Conservation (phyloP, 2,797 vertebrate genomes). For the Acanthopagrus latus region DNA sequence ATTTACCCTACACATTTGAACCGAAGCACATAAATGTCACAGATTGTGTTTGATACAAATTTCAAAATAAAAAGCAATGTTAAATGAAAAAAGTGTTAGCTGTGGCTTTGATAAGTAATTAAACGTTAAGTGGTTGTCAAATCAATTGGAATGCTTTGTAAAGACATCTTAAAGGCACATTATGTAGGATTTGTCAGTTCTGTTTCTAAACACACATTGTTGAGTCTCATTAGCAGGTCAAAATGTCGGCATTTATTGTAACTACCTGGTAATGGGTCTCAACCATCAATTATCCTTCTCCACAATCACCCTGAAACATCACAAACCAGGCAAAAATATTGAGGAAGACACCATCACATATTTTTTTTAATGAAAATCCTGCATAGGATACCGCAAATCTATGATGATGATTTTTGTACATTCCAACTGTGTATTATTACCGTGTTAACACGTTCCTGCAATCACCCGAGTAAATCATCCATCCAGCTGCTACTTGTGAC, state of each 20-base stretch:
- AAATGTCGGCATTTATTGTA: too few species aligned
- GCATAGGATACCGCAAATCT: too few species aligned
- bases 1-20: not conserved
- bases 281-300: too few species aligned
- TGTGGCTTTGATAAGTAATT: not conserved
- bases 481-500: constrained; percentile 78
- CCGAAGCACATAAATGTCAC: not conserved
- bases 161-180: not conserved
- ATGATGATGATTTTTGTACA: not conserved
- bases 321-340: too few species aligned
- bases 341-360: too few species aligned
- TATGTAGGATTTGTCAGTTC: too few species aligned
- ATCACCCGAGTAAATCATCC: constrained; percentile 83
- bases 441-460: not conserved
- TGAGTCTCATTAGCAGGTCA: too few species aligned
- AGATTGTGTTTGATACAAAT: constrained; percentile 12
- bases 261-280: too few species aligned
- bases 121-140: not conserved
- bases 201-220: too few species aligned
- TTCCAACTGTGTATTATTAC: not conserved
- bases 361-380: too few species aligned
- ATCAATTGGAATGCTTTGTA: not conserved
- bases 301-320: too few species aligned
- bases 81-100: not conserved
- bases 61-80: constrained; percentile 7